Base-by-base conservation (phyloP, 2,888 invertebrate species). In the Amiota communis region DNA sequence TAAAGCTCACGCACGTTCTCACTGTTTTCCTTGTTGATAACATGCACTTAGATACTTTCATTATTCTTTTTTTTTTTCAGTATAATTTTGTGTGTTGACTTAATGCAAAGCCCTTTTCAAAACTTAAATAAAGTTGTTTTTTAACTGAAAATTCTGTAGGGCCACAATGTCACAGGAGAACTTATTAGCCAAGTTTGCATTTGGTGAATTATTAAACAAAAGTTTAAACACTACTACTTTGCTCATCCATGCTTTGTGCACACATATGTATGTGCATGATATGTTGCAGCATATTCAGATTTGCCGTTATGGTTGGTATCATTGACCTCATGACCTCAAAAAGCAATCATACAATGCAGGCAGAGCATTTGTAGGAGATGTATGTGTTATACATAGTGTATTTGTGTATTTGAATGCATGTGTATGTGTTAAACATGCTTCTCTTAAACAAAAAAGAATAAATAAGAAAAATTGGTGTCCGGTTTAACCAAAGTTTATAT, bases 251-350 rank as follows among this genome's bases (percentile, higher is more conserved):
- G 20, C 8, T 23, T 11, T 20, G 23, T 23, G 13, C 36, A 13
- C 1, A 23, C 23, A 8, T 61, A 23, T 57, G 9, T 20, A 20
- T 20, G 51, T 15, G 53, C 1, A 51, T 4, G 2, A 36, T n/a
- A 57, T 57, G 57, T 10, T 15, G 11, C 1, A 20, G 59, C 13
- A 47, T 9, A n/a, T 49, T 49, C 51, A 49, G 17, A 49, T 49
- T 67, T 67, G 49, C 67, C 51, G 51, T 67, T 51, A 17, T 75
- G 80, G 70, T 70, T 79, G 77, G 79, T 79, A 85, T 80, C 83
- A 86, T 85, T 83, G 83, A 86, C 83, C 83, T 75, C 84, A 72
- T 83, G 83, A 86, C 83, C 83, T 79, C 84, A 86, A 83, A 59
- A 86, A 77, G 74, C 77, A 80, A 77, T 69, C 61, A 63, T 17